A percentile compares a stretch with the other conserved stretches of the same genome.
Evolutionary conservation across 92 coral and sea anemone species (phyloP).

Genomic region (Ricordea florida): DNA sequence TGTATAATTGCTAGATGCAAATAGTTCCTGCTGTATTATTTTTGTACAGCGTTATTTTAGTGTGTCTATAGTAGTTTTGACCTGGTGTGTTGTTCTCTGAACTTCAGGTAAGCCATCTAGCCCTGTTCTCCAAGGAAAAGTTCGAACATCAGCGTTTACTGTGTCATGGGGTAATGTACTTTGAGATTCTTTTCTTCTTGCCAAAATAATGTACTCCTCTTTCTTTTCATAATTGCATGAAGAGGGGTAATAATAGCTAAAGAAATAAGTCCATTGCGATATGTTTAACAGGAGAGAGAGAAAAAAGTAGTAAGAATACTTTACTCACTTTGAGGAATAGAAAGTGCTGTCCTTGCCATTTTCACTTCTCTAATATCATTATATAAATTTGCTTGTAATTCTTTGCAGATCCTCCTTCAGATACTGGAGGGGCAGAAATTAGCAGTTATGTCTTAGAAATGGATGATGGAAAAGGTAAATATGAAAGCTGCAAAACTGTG

Average conservation of each 20-base stretch:
- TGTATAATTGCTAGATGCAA: too few relatives aligned
- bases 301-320: too few relatives aligned
- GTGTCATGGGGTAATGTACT: slow-evolving; percentile 94
- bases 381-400: neutral
- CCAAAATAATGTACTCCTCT: neutral
- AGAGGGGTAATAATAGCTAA: too few relatives aligned
- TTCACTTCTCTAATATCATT: neutral
- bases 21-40: neutral
- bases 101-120: slow-evolving; percentile 77
- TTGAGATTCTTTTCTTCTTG: neutral
- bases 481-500: neutral
- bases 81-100: neutral
- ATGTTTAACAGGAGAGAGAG: too few relatives aligned
- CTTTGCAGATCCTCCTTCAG: slow-evolving; percentile 75
- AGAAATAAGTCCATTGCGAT: too few relatives aligned
- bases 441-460: slow-evolving; percentile 66
- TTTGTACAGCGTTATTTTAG: neutral
- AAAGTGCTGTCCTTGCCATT: too few relatives aligned
- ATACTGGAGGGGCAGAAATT: slow-evolving; percentile 92
- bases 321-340: too few relatives aligned
- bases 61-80: neutral
- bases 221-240: too few relatives aligned
- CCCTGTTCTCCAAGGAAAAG: slow-evolving; percentile 84
- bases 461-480: slow-evolving; percentile 86
- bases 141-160: slow-evolving; percentile 72